These are phyloP conservation scores for Pristionchus mayeri DNA, from an alignment of 2,888 invertebrate species.

Conservation along the genomic window DNA sequence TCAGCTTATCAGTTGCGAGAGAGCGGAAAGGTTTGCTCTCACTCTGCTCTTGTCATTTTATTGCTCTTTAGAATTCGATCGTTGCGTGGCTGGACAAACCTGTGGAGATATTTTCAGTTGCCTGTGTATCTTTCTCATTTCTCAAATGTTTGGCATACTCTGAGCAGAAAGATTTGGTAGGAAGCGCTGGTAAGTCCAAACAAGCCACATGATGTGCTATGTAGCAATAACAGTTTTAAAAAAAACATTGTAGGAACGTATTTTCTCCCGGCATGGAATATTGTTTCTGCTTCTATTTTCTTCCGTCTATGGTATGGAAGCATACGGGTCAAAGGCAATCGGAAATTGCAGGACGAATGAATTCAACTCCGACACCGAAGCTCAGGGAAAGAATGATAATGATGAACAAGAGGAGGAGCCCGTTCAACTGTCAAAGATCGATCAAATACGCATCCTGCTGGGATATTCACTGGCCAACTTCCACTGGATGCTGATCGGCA, in stretches of 20 bases:
- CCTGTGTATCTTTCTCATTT: not conserved
- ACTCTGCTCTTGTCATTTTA: not conserved
- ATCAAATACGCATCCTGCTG: not conserved
- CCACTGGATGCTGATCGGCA: not conserved
- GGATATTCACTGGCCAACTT: not conserved
- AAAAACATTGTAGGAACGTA: not conserved
- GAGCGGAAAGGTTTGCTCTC: not conserved
- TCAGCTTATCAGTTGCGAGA: not conserved
- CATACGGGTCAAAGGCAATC: not conserved
- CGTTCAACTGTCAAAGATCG: not conserved
- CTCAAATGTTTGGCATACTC: not conserved
- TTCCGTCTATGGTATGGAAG: not conserved
- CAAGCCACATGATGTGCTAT: no score
- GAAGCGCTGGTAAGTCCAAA: not conserved
- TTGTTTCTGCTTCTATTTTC: not conserved
- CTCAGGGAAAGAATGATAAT: not conserved
- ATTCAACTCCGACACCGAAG: not conserved
- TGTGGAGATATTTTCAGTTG: not conserved
- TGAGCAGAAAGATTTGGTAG: not conserved
- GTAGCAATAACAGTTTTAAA: no score
- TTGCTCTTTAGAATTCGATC: not conserved
- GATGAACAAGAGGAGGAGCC: not conserved
- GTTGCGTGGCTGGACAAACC: constrained; percentile 21
- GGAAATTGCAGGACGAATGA: not conserved
- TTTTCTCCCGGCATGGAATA: not conserved